Conservation (phyloP, 1,140 invertebrate species). For the Pseudachorutes palmiensis region DNA sequence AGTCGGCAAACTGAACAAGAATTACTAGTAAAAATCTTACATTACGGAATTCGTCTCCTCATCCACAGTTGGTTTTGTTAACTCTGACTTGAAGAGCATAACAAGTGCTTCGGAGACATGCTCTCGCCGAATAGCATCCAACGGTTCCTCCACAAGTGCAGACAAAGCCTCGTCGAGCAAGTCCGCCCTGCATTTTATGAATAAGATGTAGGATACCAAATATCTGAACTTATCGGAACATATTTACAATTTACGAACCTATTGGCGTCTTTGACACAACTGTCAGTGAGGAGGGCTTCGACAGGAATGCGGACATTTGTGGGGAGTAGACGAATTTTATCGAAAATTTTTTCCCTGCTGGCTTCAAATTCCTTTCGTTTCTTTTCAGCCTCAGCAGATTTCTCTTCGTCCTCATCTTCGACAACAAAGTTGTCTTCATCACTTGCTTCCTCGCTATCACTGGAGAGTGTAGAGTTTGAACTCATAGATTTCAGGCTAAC, state of each 20-base stretch:
- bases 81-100: conserved; percentile 31
- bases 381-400: conserved; percentile 16
- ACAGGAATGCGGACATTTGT: conserved; percentile 30
- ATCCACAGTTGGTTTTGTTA: conserved; percentile 25
- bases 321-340: conserved; percentile 27
- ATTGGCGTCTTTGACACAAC: neutral
- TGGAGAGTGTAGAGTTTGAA: too few relatives aligned
- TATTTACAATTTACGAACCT: too few relatives aligned
- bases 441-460: too few relatives aligned
- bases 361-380: conserved; percentile 30
- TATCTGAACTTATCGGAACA: too few relatives aligned
- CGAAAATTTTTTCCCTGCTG: conserved; percentile 28
- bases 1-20: too few relatives aligned
- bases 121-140: conserved; percentile 19
- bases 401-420: conserved; percentile 72
- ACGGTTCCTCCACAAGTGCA: conserved; percentile 7
- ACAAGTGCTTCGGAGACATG: conserved; percentile 24
- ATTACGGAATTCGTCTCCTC: conserved; percentile 17
- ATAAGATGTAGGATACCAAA: neutral
- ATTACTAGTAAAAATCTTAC: too few relatives aligned
- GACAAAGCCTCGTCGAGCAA: conserved; percentile 2
- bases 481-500: too few relatives aligned
- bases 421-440: conserved; percentile 77
- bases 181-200: neutral
- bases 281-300: conserved; percentile 26